phyloP scores from a whole-genome alignment of 2,113 vertebrate species.

The Chrysochloris asiatica region DNA sequence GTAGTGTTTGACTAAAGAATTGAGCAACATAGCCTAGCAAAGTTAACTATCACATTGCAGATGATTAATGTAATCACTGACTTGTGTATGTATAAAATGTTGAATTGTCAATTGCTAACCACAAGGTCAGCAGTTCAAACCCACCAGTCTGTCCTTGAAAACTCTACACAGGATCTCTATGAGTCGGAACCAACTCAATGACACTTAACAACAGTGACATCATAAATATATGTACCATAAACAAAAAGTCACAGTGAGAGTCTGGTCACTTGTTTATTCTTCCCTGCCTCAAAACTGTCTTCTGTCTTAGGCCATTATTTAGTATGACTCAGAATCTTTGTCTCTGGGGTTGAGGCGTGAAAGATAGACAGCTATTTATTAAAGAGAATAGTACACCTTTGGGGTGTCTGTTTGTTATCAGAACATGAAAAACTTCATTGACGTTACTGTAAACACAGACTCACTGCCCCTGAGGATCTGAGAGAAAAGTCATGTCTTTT shows the following conservation, averaged over 20 bases:
- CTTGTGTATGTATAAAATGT: background rate
- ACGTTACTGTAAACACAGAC: background rate
- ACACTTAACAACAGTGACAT: too few relatives aligned
- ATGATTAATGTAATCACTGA: background rate
- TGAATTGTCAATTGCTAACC: background rate
- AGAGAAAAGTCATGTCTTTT: background rate
- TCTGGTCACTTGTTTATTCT: background rate
- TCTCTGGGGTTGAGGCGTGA: background rate
- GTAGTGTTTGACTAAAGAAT: background rate
- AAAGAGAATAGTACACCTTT: background rate
- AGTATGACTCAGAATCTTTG: background rate
- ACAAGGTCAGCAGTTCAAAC: background rate
- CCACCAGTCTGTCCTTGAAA: too few relatives aligned
- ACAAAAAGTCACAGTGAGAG: slow-evolving; percentile 79
- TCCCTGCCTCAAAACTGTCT: background rate
- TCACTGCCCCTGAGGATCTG: background rate
- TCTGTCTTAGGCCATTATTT: background rate
- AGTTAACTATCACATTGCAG: background rate
- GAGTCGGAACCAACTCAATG: too few relatives aligned
- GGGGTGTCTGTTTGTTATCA: background rate
- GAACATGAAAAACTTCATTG: background rate
- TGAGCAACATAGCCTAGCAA: background rate
- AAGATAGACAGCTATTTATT: background rate
- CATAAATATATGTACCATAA: too few relatives aligned
- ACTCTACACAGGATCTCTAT: too few relatives aligned